Evolutionary conservation across 1,140 invertebrate genomes (phyloP).

Genomic region (Kradibia gibbosae): DNA sequence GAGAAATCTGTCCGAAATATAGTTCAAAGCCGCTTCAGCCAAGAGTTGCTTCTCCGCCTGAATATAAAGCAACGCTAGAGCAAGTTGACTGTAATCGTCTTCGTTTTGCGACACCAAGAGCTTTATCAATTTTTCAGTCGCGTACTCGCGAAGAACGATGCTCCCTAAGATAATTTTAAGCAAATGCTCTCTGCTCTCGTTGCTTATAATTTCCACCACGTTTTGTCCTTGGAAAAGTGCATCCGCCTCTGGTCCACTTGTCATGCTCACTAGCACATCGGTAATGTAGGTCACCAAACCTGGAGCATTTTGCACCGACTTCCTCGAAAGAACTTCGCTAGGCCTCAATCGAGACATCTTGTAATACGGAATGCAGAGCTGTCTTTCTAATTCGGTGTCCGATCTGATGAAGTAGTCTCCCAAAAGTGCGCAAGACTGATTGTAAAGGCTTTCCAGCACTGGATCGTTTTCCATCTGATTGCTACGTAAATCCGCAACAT

Average conservation of each 20-base stretch:
- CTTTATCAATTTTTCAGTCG: slow-evolving; percentile 75
- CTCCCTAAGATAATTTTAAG: slow-evolving; percentile 74
- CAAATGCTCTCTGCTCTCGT: slow-evolving; percentile 69
- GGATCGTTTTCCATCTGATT: slow-evolving; percentile 59
- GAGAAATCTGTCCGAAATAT: slow-evolving; percentile 66
- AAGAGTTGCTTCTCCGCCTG: slow-evolving; percentile 72
- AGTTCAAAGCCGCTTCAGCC: slow-evolving; percentile 69
- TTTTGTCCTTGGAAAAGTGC: slow-evolving; percentile 70
- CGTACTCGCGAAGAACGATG: slow-evolving; percentile 74
- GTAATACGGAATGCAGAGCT: slow-evolving; percentile 76
- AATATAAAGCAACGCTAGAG: slow-evolving; percentile 72
- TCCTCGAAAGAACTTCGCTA: slow-evolving; percentile 70
- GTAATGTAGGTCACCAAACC: slow-evolving; percentile 75
- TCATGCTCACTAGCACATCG: slow-evolving; percentile 68
- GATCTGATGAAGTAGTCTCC: slow-evolving; percentile 79
- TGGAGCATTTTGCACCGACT: slow-evolving; percentile 64
- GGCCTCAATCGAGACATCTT: slow-evolving; percentile 74
- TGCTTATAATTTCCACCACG: slow-evolving; percentile 72
- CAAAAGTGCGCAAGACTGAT: slow-evolving; percentile 76
- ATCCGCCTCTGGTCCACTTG: slow-evolving; percentile 69
- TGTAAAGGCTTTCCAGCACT: slow-evolving; percentile 73
- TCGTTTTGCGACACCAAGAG: slow-evolving; percentile 61
- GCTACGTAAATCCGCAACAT: slow-evolving; percentile 56
- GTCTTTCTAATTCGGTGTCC: slow-evolving; percentile 73
- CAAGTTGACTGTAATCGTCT: slow-evolving; percentile 67